Conservation (phyloP, 2,888 invertebrate species). For the Autographa pulchrina region DNA sequence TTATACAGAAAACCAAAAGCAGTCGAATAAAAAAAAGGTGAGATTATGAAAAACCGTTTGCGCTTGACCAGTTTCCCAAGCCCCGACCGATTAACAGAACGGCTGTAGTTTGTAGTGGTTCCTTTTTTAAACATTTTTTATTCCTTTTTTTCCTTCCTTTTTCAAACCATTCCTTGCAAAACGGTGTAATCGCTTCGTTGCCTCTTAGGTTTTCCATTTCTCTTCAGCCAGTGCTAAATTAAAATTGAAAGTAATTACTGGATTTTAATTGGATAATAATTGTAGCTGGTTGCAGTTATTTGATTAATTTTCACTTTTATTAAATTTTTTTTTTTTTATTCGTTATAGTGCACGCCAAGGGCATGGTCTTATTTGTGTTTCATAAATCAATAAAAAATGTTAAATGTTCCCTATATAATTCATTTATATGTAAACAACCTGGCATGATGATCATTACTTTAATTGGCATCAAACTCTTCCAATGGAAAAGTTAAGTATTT, state of each 20-base stretch:
- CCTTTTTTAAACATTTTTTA: conserved; percentile 31
- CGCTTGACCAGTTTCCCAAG: conserved; percentile 18
- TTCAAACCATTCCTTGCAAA: conserved; percentile 46
- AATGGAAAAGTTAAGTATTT: no score
- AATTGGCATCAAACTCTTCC: no score
- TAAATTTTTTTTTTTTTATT: background rate
- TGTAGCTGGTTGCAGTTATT: conserved; percentile 15
- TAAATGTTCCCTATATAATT: no score
- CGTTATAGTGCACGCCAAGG: background rate
- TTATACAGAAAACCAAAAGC: background rate
- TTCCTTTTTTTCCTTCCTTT: conserved; percentile 32
- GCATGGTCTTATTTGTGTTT: no score
- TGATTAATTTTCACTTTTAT: background rate
- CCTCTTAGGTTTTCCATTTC: conserved; percentile 39
- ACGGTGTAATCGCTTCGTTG: conserved; percentile 59
- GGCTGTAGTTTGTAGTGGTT: conserved; percentile 36
- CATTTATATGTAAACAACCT: no score
- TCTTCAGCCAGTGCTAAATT: conserved; percentile 58
- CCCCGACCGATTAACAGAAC: conserved; percentile 39
- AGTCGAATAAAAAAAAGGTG: conserved; percentile 5
- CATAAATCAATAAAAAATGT: no score
- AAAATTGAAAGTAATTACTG: conserved; percentile 56
- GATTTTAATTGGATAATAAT: conserved; percentile 48
- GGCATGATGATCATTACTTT: no score
- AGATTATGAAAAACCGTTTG: conserved; percentile 24